phyloP scores from a whole-genome alignment of 2,888 invertebrate species.

The Carpatolechia fugitivella region DNA sequence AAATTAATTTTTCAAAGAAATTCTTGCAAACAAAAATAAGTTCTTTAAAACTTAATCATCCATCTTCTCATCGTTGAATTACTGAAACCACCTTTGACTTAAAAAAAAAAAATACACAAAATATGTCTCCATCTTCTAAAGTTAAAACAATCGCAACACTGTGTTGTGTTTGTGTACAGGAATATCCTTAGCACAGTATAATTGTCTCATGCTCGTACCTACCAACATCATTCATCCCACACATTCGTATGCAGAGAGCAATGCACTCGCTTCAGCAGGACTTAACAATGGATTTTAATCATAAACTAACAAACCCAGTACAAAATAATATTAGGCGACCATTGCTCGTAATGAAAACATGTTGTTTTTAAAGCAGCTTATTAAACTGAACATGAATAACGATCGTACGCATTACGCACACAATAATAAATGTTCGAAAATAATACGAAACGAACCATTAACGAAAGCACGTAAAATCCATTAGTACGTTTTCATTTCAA shows the following conservation, averaged over 20 bases:
- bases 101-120: no score
- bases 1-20: no score
- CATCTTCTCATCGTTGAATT: no score
- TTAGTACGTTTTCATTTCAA: constrained; percentile 75
- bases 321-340: constrained; percentile 25
- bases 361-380: constrained; percentile 76
- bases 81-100: no score
- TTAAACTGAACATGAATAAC: constrained; percentile 73
- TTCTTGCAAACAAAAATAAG: no score
- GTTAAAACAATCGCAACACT: no score
- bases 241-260: constrained; percentile 10
- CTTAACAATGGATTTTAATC: constrained; percentile 19
- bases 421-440: constrained; percentile 72
- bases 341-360: constrained; percentile 65
- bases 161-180: not conserved
- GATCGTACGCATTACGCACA: constrained; percentile 64
- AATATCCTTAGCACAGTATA: constrained; percentile 5
- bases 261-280: constrained; percentile 4
- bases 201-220: constrained; percentile 1
- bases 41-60: no score
- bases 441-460: constrained; percentile 73
- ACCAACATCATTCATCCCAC: constrained; percentile 1
- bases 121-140: no score
- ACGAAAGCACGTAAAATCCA: constrained; percentile 78
- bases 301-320: constrained; percentile 16